These are phyloP conservation scores for Willisornis vidua DNA, from an alignment of 2,113 vertebrate species.

Conservation along the genomic window DNA sequence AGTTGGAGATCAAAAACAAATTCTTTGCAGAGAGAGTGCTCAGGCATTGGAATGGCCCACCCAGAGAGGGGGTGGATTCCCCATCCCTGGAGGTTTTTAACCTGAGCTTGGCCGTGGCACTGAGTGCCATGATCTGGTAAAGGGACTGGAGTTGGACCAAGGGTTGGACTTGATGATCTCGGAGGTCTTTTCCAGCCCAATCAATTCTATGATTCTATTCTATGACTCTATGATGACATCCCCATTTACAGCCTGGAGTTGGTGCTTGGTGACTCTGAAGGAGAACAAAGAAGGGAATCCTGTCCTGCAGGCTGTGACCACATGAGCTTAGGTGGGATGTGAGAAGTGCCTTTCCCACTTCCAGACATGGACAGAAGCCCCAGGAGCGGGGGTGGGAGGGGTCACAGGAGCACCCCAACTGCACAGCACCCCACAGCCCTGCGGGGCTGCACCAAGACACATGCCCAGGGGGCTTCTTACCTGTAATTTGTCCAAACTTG, in stretches of 20 bases:
- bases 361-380: neutral
- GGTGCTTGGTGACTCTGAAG: neutral
- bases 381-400: neutral
- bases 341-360: neutral
- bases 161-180: no score
- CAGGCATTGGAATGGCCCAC: no score
- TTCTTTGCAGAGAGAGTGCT: no score
- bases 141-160: no score
- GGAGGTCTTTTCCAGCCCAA: no score
- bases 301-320: neutral
- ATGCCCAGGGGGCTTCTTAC: slow-evolving; percentile 47
- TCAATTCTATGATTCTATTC: no score
- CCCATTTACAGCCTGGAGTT: neutral
- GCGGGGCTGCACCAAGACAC: accelerated
- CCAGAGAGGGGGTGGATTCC: no score
- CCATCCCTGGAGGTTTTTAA: no score
- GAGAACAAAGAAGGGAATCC: neutral
- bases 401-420: neutral
- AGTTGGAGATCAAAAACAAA: no score
- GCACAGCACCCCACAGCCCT: accelerated
- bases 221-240: neutral
- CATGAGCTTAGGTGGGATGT: neutral
- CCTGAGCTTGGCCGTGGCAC: no score
- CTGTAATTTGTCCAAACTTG: slow-evolving; percentile 87
- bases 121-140: no score